These are phyloP conservation scores for Galeopsomyia nigrocyanea DNA, from an alignment of 2,888 invertebrate genomes.

Conservation along the genomic window DNA sequence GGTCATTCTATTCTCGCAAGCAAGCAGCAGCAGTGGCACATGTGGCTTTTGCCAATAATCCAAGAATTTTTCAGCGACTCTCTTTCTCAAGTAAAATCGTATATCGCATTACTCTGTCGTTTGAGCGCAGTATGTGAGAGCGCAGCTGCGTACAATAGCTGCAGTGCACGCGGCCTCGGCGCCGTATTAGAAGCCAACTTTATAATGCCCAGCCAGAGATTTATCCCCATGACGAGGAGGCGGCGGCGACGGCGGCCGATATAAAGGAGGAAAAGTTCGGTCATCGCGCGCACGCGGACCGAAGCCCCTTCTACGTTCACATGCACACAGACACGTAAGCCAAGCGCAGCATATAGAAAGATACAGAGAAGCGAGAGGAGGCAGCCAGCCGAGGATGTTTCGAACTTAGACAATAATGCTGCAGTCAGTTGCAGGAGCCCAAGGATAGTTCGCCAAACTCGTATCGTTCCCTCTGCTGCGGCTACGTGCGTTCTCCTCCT, in stretches of 20 bases:
- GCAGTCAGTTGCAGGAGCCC: slow-evolving; percentile 58
- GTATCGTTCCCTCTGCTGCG: slow-evolving; percentile 48
- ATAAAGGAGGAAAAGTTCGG: slow-evolving; percentile 50
- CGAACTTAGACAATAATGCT: slow-evolving; percentile 63
- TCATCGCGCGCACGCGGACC: slow-evolving; percentile 46
- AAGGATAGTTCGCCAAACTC: slow-evolving; percentile 58
- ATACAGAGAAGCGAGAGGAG: not conserved
- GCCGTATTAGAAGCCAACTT: slow-evolving; percentile 1
- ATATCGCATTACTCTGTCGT: slow-evolving; percentile 26
- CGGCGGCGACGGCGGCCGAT: slow-evolving; percentile 19
- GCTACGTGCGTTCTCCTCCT: not conserved
- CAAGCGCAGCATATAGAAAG: slow-evolving; percentile 18
- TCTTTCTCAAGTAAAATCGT: slow-evolving; percentile 1
- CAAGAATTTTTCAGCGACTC: slow-evolving; percentile 16
- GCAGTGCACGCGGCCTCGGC: no score
- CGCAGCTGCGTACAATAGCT: no score
- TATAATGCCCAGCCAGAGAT: slow-evolving; percentile 31
- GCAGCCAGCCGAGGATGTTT: slow-evolving; percentile 52
- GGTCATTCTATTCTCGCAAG: slow-evolving; percentile 2
- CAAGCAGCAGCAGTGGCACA: not conserved
- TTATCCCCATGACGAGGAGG: slow-evolving; percentile 46
- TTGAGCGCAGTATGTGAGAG: not conserved
- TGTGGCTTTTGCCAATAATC: slow-evolving; percentile 17
- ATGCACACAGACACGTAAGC: slow-evolving; percentile 18
- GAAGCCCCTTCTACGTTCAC: slow-evolving; percentile 34